phyloP scores from a whole-genome alignment of 2,888 invertebrate species.

The Proisotoma minuta region DNA sequence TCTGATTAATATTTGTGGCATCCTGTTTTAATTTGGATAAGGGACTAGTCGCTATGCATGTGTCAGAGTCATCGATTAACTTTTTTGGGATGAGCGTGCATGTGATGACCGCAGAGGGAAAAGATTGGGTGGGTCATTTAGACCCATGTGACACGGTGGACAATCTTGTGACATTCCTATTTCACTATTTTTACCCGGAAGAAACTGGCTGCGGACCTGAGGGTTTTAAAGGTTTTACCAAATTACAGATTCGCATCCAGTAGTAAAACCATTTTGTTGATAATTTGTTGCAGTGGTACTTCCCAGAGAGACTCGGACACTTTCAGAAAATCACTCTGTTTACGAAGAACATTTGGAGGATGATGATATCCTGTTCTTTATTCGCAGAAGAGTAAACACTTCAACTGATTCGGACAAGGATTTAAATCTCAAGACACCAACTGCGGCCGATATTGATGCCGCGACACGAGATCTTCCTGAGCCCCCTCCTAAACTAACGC shows the following conservation, averaged over 20 bases:
- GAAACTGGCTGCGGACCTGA: slow-evolving; percentile 51
- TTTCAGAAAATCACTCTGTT: slow-evolving; percentile 51
- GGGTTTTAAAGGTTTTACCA: slow-evolving; percentile 47
- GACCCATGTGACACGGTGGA: slow-evolving; percentile 51
- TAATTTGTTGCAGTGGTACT: slow-evolving; percentile 43
- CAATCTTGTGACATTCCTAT: slow-evolving; percentile 51
- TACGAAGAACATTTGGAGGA: slow-evolving; percentile 49
- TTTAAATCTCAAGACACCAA: slow-evolving; percentile 54
- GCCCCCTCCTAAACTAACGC: slow-evolving; percentile 13
- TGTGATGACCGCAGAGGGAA: slow-evolving; percentile 51
- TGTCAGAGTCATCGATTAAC: slow-evolving; percentile 49
- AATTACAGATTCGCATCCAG: background rate
- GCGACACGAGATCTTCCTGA: slow-evolving; percentile 53
- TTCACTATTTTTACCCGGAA: slow-evolving; percentile 51
- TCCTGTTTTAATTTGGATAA: no score
- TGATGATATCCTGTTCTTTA: slow-evolving; percentile 49
- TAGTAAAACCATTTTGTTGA: background rate
- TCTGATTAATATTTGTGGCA: no score
- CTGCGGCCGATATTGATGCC: slow-evolving; percentile 52
- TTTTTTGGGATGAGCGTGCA: slow-evolving; percentile 49
- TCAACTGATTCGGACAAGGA: slow-evolving; percentile 44
- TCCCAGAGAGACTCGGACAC: slow-evolving; percentile 50
- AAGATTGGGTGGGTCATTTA: slow-evolving; percentile 49
- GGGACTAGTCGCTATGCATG: no score
- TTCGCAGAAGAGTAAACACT: slow-evolving; percentile 17